Evolutionary conservation across 2,797 vertebrate genomes (phyloP).

Genomic region (Notolepis coatsorum): DNA sequence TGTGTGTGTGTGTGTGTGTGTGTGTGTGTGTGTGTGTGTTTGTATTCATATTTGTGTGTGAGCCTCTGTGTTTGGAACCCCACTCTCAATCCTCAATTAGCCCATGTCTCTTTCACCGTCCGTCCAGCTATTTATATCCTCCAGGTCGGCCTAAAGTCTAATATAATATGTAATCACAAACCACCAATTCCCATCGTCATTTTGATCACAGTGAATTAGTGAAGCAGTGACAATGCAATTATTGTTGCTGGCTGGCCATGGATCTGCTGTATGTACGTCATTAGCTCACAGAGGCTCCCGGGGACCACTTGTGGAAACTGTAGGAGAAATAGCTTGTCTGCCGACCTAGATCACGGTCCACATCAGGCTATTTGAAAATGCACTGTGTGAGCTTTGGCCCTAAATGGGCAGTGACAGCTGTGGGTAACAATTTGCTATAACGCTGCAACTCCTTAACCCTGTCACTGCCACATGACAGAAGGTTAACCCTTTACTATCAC

Average conservation of each 20-base stretch:
- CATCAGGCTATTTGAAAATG: conserved; percentile 7
- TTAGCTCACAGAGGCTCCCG: conserved; percentile 46
- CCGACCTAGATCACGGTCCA: neutral
- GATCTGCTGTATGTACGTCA: conserved; percentile 60
- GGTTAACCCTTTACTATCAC: too few relatives aligned
- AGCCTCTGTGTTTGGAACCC: conserved; percentile 11
- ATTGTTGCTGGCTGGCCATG: conserved; percentile 54
- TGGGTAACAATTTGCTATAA: conserved; percentile 30
- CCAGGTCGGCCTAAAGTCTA: conserved; percentile 54
- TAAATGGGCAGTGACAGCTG: too few relatives aligned
- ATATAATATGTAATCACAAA: conserved; percentile 63
- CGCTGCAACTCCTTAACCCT: too few relatives aligned
- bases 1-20: too few relatives aligned
- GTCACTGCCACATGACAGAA: too few relatives aligned
- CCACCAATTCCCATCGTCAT: conserved; percentile 50
- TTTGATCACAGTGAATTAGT: conserved; percentile 62
- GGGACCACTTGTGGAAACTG: conserved; percentile 51
- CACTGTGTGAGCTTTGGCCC: conserved; percentile 24
- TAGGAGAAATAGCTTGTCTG: neutral
- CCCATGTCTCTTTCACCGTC: conserved; percentile 8
- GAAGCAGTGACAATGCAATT: conserved; percentile 61
- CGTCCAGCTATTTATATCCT: conserved; percentile 48
- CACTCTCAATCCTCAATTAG: conserved; percentile 38
- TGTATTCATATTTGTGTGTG: neutral
- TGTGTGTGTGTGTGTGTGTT: neutral